Conservation (phyloP, 2,888 invertebrate genomes). For the Papilio elwesi region DNA sequence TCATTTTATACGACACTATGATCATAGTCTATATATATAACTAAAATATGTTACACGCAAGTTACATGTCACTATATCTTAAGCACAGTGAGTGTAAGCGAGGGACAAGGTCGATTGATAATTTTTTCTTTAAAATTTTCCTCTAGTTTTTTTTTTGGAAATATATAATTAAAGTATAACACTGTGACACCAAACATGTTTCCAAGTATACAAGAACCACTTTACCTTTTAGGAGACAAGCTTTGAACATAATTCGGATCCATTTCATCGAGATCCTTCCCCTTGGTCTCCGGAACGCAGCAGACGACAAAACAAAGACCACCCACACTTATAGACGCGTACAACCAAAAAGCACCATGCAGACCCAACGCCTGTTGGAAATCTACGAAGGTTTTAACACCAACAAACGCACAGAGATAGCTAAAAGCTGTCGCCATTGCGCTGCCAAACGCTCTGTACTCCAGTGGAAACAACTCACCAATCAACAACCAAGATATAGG, state of each 20-base stretch:
- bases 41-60: no score
- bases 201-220: constrained; percentile 48
- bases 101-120: no score
- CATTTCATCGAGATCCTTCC: constrained; percentile 95
- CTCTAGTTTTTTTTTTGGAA: no score
- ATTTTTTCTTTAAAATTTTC: no score
- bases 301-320: constrained; percentile 93
- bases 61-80: no score
- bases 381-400: constrained; percentile 94
- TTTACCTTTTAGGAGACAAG: constrained; percentile 77
- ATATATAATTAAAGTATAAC: no score
- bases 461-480: constrained; percentile 92
- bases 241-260: constrained; percentile 87
- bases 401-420: constrained; percentile 93
- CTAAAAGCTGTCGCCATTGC: constrained; percentile 94
- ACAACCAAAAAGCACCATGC: constrained; percentile 95
- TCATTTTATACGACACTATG: no score
- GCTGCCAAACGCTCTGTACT: constrained; percentile 93
- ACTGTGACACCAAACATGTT: constrained; percentile 24
- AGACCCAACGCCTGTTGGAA: constrained; percentile 90
- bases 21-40: no score
- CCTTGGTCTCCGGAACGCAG: constrained; percentile 96
- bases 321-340: constrained; percentile 91
- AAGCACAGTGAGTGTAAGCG: no score
- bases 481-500: constrained; percentile 94